Base-by-base conservation (phyloP, 1,140 invertebrate species). In the Mamestra configurata region DNA sequence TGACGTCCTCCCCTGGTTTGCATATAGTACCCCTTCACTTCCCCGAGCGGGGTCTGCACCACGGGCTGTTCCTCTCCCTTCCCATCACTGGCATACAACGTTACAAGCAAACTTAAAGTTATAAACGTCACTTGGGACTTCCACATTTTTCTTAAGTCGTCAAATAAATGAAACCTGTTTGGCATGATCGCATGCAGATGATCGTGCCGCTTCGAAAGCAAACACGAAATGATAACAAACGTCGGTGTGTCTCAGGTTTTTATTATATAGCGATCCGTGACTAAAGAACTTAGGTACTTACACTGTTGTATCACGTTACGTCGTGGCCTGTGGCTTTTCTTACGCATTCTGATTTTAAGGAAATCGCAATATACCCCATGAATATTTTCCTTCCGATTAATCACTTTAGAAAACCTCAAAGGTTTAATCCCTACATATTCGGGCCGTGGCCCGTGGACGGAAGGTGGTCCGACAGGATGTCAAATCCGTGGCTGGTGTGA, bases 21-120 rank as follows among this genome's bases (percentile, higher is more conserved):
- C 78, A 95, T 87, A 76, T 92, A 93, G 66, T 93, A 93, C 3
- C 96, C 96, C 8, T 90, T 83, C 3, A 96, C 81, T 75, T 88
- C 86, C 0, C 96, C 95, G 15, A 92, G 81, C 2, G 84, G 83
- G 6, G 92, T 93, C 1, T 35, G 72, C 1, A 90, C 88, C 10
- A 73, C 22, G 0, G 90, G 89, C 51, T 77, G 49, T 40, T 76
- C 79, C 53, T 85, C 84, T 22, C 79, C 24, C 8, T 1, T 80
- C 70, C 72, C 86, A 81, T 57, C 43, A 75, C 49, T 24, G 46
- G 11, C 40, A 18, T 57, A 53, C 13, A 40, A 81, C 22, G n/a
- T 53, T 55, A 66, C 22, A 46, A 73, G 18, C 43, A 77, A 72
- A 75, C 31, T 46, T 61, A 79, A 49, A 43, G 68, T 11, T 22